Base-by-base conservation (phyloP, 2,888 invertebrate species). In the Spicauda simplicius region DNA sequence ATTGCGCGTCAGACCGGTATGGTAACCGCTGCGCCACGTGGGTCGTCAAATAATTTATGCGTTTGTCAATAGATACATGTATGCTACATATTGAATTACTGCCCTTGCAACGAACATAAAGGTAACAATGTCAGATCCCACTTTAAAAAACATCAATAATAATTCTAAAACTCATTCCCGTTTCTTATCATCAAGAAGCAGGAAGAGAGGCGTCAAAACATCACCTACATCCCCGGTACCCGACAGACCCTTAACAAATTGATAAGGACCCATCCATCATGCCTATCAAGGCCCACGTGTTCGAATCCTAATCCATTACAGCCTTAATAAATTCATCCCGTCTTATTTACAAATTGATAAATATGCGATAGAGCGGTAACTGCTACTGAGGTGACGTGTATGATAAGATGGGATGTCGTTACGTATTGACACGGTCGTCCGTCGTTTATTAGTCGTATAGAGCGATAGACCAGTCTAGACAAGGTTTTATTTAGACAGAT, bases 281-380 rank as follows among this genome's bases (percentile, higher is more conserved):
- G 71, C 69, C 71, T 77, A 78, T 84, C 82, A 76, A 76, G 69
- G 65, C 77, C 80, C 82, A 81, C 79, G 81, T 80, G 83, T 76
- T 71, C 72, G 70, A 75, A 71, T 72, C 75, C 79, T 84, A 83
- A 87, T 88, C 86, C 84, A 86, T 88, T 86, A 86, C 84, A 81
- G 78, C 79, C 81, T 84, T 87, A 87, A 88, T 87, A 87, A 88
- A 87, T 80, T 77, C 80, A 84, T 85, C 82, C 76, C 73, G 77
- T 73, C 77, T 80, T 87, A 88, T 88, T 88, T 87, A 88, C 87
- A 83, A 84, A 85, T 80, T 84, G 89, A 88, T 88, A 88, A 82
- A 75, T 78, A 76, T 72, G 68, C 72, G 79, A 77, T 77, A 77
- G 71, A 72, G 74, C 75, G 78, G 79, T 76, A 78, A 75, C 75